These are phyloP conservation scores for Myrmecobius fasciatus DNA, from an alignment of 2,113 vertebrate species.

Conservation along the genomic window DNA sequence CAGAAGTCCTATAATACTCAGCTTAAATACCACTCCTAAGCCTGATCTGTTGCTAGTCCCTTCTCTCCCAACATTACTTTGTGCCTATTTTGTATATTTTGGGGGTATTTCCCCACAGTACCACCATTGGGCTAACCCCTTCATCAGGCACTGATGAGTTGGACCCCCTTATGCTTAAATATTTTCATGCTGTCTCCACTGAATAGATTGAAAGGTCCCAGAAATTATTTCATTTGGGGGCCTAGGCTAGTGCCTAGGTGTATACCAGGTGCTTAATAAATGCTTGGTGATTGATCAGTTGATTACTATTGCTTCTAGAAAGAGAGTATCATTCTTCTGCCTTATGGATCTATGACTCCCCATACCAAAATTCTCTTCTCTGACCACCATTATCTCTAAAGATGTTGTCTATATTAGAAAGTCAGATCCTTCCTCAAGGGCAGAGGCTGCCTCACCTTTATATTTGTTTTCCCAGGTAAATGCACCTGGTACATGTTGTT, in stretches of 20 bases:
- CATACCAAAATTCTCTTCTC: neutral
- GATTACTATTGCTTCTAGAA: neutral
- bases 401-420: neutral
- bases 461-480: neutral
- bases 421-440: neutral
- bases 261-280: neutral
- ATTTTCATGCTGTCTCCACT: neutral
- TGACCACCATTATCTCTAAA: neutral
- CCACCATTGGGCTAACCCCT: neutral
- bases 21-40: neutral
- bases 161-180: neutral
- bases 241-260: neutral
- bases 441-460: neutral
- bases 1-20: neutral
- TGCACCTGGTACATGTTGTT: neutral
- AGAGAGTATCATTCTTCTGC: neutral
- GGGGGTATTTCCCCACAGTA: neutral
- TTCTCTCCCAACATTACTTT: neutral
- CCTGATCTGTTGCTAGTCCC: neutral
- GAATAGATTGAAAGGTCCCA: neutral
- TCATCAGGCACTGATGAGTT: neutral
- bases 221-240: neutral
- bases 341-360: neutral
- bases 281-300: neutral
- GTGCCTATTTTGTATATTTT: neutral